These are phyloP conservation scores for Urosaurus nigricauda DNA, from an alignment of 2,797 vertebrate species.

Conservation along the genomic window DNA sequence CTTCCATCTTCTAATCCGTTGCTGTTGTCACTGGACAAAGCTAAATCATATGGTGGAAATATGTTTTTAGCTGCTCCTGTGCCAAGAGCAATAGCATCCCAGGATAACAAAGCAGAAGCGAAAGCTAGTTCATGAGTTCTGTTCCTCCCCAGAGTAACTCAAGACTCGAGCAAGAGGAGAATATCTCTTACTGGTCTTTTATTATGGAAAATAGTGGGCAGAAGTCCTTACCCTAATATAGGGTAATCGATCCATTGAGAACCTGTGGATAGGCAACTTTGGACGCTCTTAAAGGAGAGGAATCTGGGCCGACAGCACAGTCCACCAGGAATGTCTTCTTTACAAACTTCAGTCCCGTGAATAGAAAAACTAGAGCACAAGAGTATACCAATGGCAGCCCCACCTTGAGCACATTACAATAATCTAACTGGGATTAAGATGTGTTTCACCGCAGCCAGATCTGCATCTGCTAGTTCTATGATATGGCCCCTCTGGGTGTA, in stretches of 20 bases:
- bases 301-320: neutral
- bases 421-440: no score
- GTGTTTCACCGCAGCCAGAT: no score
- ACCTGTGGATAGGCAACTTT: no score
- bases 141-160: constrained; percentile 36
- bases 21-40: constrained; percentile 23
- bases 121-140: constrained; percentile 15
- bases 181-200: constrained; percentile 13
- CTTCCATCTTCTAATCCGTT: neutral
- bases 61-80: constrained; percentile 45
- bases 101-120: constrained; percentile 24
- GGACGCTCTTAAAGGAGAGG: neutral
- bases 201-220: neutral
- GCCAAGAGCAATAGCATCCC: constrained; percentile 31
- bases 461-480: no score
- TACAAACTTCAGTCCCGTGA: neutral
- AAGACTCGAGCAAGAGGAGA: neutral
- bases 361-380: neutral
- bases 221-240: no score
- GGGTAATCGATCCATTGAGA: neutral
- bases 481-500: no score
- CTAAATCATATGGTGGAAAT: constrained; percentile 34
- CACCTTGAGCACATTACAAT: no score
- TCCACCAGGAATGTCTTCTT: neutral
- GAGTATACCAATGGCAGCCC: no score